These are phyloP conservation scores for Chrysochloris asiatica DNA, from an alignment of 2,113 vertebrate species.

Conservation along the genomic window DNA sequence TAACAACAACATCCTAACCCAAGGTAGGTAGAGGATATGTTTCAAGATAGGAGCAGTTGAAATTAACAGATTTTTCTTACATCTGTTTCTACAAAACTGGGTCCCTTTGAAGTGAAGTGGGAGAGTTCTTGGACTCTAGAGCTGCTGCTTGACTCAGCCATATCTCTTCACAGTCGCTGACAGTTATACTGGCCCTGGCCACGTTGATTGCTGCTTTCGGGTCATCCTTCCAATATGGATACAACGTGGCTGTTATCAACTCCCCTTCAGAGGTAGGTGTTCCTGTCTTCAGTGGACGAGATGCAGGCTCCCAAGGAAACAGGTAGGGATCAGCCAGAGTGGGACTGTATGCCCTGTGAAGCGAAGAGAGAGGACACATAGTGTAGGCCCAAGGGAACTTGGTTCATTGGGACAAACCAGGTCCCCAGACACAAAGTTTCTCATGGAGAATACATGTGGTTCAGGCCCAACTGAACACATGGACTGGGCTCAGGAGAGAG, in stretches of 20 bases:
- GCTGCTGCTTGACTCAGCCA: not conserved
- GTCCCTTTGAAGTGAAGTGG: rapidly evolving
- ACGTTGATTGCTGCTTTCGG: constrained; percentile 92
- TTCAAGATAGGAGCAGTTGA: not conserved
- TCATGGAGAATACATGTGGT: too few species aligned
- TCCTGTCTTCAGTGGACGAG: not conserved
- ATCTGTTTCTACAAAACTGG: rapidly evolving
- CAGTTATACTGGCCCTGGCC: constrained; percentile 83
- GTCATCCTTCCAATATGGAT: constrained; percentile 97
- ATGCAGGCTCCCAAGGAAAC: rapidly evolving
- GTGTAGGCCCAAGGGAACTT: not conserved
- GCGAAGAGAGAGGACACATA: not conserved
- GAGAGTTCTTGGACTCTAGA: not conserved
- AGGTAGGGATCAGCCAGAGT: not conserved
- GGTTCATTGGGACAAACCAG: too few species aligned
- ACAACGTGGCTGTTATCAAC: constrained; percentile 94
- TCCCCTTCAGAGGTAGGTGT: constrained; percentile 90
- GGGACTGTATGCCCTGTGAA: rapidly evolving
- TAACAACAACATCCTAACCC: too few species aligned
- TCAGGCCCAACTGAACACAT: not conserved
- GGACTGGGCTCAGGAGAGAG: not conserved
- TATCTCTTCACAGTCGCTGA: constrained; percentile 85
- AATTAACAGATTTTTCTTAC: rapidly evolving
- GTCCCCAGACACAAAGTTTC: not conserved
- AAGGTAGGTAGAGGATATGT: not conserved